These are phyloP conservation scores for Dendroctonus ponderosae DNA, from an alignment of 1,140 invertebrate genomes.

Conservation along the genomic window DNA sequence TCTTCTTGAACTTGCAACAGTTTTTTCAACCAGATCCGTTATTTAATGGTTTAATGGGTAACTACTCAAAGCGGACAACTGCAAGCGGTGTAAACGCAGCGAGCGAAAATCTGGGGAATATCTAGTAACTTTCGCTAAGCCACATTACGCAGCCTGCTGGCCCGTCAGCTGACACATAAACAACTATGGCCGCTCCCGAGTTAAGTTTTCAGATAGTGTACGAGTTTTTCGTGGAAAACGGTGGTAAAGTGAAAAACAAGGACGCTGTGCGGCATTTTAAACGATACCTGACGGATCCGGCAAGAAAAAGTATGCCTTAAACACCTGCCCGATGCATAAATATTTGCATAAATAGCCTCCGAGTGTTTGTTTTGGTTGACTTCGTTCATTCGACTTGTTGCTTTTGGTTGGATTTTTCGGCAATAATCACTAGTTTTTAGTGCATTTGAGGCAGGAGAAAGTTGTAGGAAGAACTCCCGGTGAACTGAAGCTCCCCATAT, in stretches of 20 bases:
- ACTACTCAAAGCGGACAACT: no score
- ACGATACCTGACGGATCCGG: slow-evolving; percentile 75
- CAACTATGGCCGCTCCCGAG: slow-evolving; percentile 50
- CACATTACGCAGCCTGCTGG: background rate
- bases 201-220: slow-evolving; percentile 80
- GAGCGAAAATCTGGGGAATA: slow-evolving; percentile 6
- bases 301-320: slow-evolving; percentile 65
- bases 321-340: background rate
- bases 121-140: slow-evolving; percentile 10
- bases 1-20: no score
- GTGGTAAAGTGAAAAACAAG: slow-evolving; percentile 82
- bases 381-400: slow-evolving; percentile 16
- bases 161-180: background rate
- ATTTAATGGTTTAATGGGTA: no score
- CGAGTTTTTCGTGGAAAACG: slow-evolving; percentile 77
- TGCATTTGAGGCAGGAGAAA: background rate
- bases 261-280: slow-evolving; percentile 88
- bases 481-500: background rate
- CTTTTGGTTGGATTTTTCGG: background rate
- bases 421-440: background rate
- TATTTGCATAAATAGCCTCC: background rate
- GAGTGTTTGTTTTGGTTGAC: slow-evolving; percentile 42
- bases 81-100: no score
- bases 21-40: no score
- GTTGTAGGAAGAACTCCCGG: background rate